Base-by-base conservation (phyloP, 2,888 invertebrate species). In the Ferrisia virgata region DNA sequence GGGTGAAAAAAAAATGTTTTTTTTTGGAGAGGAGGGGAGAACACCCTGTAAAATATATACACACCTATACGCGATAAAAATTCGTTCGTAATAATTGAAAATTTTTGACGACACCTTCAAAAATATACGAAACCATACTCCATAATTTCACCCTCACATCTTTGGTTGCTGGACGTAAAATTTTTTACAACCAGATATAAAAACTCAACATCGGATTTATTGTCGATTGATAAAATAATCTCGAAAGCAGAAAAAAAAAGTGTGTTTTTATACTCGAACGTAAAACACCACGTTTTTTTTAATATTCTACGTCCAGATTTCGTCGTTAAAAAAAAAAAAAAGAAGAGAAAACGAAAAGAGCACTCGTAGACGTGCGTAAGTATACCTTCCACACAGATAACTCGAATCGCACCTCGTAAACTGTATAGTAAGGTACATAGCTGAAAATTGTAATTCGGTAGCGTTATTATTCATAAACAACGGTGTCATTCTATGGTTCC, bases 371-470 rank as follows among this genome's bases (percentile, higher is more conserved):
- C 64, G 13, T 4, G 39, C 39, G 6, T 39, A n/a, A n/a, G 47
- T 58, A 58, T 58, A 58, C 58, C 64, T 13, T 64, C 36, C 64
- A 28, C n/a, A 64, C 64, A 64, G 28, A 64, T 64, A 64, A 31
- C 64, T 64, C 15, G 13, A 64, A 64, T 64, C 64, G 64, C 31
- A 64, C 28, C 64, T 64, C 64, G 64, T 64, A 64, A 64, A 64
- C 64, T 64, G 18, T 36, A 8, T 53, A 22, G 18, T 22, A n/a
- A n/a, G n/a, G n/a, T n/a, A n/a, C n/a, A n/a, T 11, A 11, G 11
- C 39, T 39, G 64, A 64, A 64, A 64, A 64, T 64, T 64, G 64
- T 64, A 64, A 64, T 64, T 64, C 64, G 64, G 64, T 64, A 64
- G 64, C 64, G 28, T 64, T 64, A 64, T 64, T 64, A 25, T 22